phyloP scores from a whole-genome alignment of 2,113 vertebrate species.

The Emydura subglobosa region DNA sequence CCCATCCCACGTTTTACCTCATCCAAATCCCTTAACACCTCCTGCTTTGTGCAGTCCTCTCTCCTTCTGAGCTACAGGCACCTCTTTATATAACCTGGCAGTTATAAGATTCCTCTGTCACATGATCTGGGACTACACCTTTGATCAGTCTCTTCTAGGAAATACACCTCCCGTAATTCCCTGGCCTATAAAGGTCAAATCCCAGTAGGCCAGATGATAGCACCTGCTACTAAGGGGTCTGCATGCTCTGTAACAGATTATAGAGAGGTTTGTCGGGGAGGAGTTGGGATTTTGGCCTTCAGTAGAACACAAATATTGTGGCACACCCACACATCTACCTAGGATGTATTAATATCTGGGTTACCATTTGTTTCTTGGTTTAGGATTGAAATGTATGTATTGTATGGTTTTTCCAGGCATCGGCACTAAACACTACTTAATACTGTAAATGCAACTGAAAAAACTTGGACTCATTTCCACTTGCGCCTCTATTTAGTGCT shows the following conservation, averaged over 20 bases:
- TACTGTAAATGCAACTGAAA: background rate
- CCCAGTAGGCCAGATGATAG: too few species aligned
- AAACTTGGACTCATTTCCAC: background rate
- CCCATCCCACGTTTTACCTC: background rate
- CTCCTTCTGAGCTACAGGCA: background rate
- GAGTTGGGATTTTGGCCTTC: background rate
- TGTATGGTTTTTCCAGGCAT: background rate
- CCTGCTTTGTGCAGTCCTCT: background rate
- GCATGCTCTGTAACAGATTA: too few species aligned
- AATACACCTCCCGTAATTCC: too few species aligned
- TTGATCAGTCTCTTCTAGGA: too few species aligned
- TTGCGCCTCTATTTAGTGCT: background rate
- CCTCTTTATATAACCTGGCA: background rate
- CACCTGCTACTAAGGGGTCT: too few species aligned
- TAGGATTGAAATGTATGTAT: too few species aligned
- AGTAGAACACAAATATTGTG: background rate
- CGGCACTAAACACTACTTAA: background rate
- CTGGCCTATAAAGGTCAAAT: too few species aligned
- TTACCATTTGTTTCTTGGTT: too few species aligned
- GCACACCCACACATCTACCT: background rate
- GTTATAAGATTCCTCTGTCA: too few species aligned
- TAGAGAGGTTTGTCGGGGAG: background rate
- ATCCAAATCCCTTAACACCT: background rate
- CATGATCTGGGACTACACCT: too few species aligned
- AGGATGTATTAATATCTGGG: too few species aligned